phyloP scores from a whole-genome alignment of 2,113 vertebrate species.

The Drymodes brunneopygia region DNA sequence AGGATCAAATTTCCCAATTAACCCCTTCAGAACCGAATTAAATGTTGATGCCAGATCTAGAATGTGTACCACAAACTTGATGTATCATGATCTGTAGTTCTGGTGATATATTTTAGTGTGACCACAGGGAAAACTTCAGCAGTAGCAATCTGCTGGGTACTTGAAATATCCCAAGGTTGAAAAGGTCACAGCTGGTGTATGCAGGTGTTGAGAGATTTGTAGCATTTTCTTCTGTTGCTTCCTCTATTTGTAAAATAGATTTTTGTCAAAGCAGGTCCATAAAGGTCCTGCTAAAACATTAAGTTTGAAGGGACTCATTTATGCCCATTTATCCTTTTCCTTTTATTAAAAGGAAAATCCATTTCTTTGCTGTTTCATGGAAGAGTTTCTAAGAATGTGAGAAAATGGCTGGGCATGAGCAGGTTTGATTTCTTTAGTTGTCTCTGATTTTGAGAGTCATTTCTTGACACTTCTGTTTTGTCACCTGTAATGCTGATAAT shows the following conservation, averaged over 20 bases:
- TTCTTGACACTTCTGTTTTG: background rate
- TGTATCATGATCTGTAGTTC: background rate
- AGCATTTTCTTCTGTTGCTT: background rate
- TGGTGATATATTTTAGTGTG: background rate
- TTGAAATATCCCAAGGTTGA: background rate
- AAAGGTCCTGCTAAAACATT: background rate
- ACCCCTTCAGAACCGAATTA: conserved; percentile 4
- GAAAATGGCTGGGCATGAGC: background rate
- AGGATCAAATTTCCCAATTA: conserved; percentile 47
- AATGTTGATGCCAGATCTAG: background rate
- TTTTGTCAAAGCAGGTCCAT: background rate
- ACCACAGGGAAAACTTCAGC: background rate
- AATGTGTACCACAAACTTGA: background rate
- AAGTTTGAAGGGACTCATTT: background rate
- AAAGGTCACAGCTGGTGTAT: background rate
- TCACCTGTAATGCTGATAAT: background rate
- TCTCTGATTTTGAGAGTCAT: background rate
- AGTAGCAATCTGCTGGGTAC: background rate
- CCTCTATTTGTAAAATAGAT: background rate
- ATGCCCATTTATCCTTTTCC: background rate
- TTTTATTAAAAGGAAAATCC: background rate
- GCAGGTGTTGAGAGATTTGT: background rate
- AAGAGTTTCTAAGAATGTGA: background rate
- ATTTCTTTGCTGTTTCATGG: background rate
- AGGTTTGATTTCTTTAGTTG: background rate